These are phyloP conservation scores for Crotalus viridis DNA, from an alignment of 2,113 vertebrate species.

Conservation along the genomic window DNA sequence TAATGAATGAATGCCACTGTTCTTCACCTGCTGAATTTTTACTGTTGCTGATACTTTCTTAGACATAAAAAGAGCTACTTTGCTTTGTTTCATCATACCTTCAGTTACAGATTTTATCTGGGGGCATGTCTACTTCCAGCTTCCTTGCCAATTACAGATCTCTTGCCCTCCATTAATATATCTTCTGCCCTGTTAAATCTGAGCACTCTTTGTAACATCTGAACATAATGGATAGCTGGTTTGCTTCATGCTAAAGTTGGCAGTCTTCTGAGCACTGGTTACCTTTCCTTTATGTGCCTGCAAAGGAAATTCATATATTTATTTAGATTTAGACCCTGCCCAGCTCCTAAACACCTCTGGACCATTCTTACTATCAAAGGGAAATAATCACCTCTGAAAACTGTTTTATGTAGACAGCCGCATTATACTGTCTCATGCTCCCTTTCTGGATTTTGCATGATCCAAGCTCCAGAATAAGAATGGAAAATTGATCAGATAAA, in stretches of 20 bases:
- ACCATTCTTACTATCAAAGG: background rate
- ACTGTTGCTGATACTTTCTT: background rate
- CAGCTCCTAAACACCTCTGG: background rate
- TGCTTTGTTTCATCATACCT: background rate
- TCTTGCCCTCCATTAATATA: background rate
- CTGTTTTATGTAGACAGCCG: background rate
- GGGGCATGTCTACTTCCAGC: background rate
- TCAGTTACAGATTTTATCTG: background rate
- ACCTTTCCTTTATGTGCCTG: background rate
- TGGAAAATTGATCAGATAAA: background rate
- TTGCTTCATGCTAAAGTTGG: background rate
- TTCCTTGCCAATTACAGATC: background rate
- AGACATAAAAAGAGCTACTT: background rate
- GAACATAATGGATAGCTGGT: background rate
- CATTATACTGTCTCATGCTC: background rate
- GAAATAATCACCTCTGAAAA: background rate
- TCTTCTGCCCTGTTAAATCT: background rate
- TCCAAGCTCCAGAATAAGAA: background rate
- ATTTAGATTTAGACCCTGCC: background rate
- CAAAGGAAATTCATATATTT: background rate
- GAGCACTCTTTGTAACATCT: background rate
- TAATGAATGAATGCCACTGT: background rate
- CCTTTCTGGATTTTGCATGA: background rate
- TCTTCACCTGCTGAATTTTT: background rate
- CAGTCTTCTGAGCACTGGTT: background rate